phyloP scores from a whole-genome alignment of 2,888 invertebrate genomes.

The Ectemnius continuus region DNA sequence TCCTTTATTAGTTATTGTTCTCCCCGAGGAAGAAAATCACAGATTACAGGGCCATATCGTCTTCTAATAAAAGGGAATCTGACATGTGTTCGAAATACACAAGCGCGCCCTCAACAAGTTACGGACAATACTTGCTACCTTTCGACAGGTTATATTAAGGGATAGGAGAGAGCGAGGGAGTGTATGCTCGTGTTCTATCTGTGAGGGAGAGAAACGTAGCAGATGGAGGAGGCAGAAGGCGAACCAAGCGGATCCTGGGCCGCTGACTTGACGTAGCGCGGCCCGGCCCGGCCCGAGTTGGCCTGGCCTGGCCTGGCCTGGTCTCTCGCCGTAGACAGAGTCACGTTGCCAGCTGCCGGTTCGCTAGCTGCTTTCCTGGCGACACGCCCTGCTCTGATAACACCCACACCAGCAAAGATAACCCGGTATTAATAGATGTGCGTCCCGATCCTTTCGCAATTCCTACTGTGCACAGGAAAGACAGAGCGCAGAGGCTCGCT shows the following conservation, averaged over 20 bases:
- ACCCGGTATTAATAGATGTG: slow-evolving; percentile 74
- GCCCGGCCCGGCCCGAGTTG: too few species aligned
- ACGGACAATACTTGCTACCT: slow-evolving; percentile 30
- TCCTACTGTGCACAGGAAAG: slow-evolving; percentile 33
- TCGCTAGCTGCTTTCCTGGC: slow-evolving; percentile 69
- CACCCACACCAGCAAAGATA: slow-evolving; percentile 76
- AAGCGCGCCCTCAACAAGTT: slow-evolving; percentile 22
- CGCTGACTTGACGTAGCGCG: slow-evolving; percentile 6
- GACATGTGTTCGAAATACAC: too few species aligned
- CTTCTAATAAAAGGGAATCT: too few species aligned
- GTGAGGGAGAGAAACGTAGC: slow-evolving; percentile 17
- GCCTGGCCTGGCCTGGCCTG: too few species aligned
- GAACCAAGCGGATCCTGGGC: slow-evolving; percentile 55
- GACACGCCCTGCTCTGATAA: slow-evolving; percentile 78
- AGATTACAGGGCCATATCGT: too few species aligned
- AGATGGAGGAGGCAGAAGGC: slow-evolving; percentile 31
- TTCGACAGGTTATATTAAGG: slow-evolving; percentile 2
- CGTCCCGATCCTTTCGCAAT: slow-evolving; percentile 67
- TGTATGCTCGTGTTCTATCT: not conserved
- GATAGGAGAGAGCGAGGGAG: not conserved
- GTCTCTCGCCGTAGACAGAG: slow-evolving; percentile 60
- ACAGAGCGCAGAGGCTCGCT: slow-evolving; percentile 16
- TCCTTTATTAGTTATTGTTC: too few species aligned
- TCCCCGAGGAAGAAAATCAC: too few species aligned
- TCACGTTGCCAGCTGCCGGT: slow-evolving; percentile 67